Evolutionary conservation across 2,113 vertebrate species (phyloP).

Genomic region (Apaloderma vittatum): DNA sequence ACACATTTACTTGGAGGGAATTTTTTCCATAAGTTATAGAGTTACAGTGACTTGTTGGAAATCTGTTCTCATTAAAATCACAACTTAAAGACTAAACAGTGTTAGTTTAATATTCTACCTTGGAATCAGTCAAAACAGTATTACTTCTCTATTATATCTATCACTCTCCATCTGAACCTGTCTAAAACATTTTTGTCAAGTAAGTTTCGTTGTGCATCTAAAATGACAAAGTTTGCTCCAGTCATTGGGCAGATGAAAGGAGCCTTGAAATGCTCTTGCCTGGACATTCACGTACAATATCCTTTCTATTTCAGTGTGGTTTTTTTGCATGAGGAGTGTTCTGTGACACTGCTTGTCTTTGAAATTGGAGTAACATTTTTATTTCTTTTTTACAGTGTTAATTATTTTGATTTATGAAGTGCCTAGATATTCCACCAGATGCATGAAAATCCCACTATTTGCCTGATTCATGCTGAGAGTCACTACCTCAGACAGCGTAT

Average conservation of each 20-base stretch:
- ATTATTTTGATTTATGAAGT: constrained; percentile 5
- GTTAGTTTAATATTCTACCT: neutral
- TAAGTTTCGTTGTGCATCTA: neutral
- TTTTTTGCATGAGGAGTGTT: neutral
- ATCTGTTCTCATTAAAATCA: constrained; percentile 6
- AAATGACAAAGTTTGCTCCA: neutral
- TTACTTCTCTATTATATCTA: neutral
- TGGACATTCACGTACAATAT: neutral
- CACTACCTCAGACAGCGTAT: neutral
- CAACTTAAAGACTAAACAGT: constrained; percentile 14
- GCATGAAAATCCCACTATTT: neutral
- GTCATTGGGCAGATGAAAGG: neutral
- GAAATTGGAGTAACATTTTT: neutral
- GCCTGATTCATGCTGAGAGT: neutral
- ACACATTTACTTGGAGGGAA: constrained; percentile 5
- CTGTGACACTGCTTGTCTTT: neutral
- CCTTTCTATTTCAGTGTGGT: neutral
- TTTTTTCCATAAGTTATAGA: constrained; percentile 1
- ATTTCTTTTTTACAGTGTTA: neutral
- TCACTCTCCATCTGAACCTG: neutral
- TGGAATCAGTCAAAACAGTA: neutral
- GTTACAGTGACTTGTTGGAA: constrained; percentile 12
- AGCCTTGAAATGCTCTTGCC: neutral
- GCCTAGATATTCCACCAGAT: neutral
- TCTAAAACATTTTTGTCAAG: neutral